Base-by-base conservation (phyloP, 1,140 invertebrate species). In the Drosophila sulfurigaster region DNA sequence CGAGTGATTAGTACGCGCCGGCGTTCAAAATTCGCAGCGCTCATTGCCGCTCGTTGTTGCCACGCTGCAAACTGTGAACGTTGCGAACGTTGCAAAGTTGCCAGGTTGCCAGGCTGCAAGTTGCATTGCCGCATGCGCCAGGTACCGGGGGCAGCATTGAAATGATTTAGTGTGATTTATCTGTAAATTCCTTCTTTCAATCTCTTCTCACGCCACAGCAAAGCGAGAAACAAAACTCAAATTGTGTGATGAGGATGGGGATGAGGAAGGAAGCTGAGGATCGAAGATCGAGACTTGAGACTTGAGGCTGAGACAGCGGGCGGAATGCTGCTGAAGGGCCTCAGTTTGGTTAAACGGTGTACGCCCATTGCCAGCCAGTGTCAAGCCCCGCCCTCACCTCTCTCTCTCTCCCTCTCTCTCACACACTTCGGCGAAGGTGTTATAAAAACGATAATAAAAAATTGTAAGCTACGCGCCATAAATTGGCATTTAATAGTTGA, bases 91-190 rank as follows among this genome's bases (percentile, higher is more conserved):
- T 25, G 20, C 20, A 25, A 25, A 25, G 20, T 16, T 15, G 5
- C 13, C 57, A 70, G 43, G 75, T 54, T 25, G 60, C 60, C 60
- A n/a, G 32, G 66, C 63, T 62, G 38, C 28, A 38, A 54, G 64
- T 43, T 75, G 80, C 83, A 88, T 88, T 82, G 83, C 80, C 70
- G 85, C 83, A 88, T 89, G 85, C 85, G 80, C 73, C 83, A 63
- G 56, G 58, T 59, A 74, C 78, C 76, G 70, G 65, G 49, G 59
- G 54, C 64, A 32, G 63, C 78, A 88, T 82, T 89, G 85, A 89
- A 89, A 89, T 89, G 85, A 89, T 89, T 89, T 89, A 89, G 85
- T 89, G 85, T 89, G 85, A 89, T 89, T 89, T 89, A 89, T 89
- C 85, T 89, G 81, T 79, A 78, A 89, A 89, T 89, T 89, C 85